Conservation (phyloP, 1,140 invertebrate genomes). For the Caenorhabditis latens region DNA sequence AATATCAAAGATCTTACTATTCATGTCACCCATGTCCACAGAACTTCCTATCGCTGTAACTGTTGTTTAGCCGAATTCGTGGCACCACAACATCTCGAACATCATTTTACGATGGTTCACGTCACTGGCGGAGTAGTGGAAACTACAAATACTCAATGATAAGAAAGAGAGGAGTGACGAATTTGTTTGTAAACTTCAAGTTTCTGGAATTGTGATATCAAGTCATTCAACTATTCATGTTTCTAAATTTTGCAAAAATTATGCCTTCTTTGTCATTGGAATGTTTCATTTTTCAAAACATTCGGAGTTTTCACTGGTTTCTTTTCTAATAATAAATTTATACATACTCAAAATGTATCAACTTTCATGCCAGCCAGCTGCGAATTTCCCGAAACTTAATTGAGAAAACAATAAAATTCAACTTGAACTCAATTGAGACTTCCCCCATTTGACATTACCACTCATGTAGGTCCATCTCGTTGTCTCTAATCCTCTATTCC, state of each 20-base stretch:
- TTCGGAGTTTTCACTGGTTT: too few relatives aligned
- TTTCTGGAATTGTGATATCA: neutral
- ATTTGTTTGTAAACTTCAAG: neutral
- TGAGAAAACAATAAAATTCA: too few relatives aligned
- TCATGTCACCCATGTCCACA: neutral
- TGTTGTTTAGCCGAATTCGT: constrained; percentile 9
- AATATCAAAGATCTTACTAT: constrained; percentile 16
- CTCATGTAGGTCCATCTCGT: neutral
- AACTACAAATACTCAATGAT: neutral
- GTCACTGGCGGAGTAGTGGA: neutral
- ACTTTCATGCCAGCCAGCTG: too few relatives aligned
- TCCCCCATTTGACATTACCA: neutral
- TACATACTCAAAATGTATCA: too few relatives aligned
- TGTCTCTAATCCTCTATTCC: constrained; percentile 20
- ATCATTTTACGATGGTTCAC: constrained; percentile 3
- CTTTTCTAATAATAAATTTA: too few relatives aligned
- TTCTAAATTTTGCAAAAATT: too few relatives aligned
- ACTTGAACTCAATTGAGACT: neutral
- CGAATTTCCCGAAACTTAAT: too few relatives aligned
- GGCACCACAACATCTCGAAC: constrained; percentile 15
- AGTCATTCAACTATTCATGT: too few relatives aligned
- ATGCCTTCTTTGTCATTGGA: too few relatives aligned
- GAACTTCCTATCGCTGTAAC: constrained; percentile 6
- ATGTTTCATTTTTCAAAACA: too few relatives aligned
- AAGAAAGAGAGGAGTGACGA: neutral